Conservation (phyloP, 2,888 invertebrate species). For the Papilio demoleus region DNA sequence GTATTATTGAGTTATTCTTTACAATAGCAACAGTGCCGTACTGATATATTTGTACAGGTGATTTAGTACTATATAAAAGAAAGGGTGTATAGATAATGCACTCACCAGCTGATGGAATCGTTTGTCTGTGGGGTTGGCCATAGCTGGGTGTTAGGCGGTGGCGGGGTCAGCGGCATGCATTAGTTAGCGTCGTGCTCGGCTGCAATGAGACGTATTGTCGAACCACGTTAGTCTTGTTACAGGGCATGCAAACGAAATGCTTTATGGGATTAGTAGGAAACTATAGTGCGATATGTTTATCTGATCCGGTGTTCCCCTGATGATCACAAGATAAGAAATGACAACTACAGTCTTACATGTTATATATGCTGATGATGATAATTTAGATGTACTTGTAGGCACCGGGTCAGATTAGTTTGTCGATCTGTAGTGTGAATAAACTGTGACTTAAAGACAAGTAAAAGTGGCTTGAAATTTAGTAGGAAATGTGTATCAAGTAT, state of each 20-base stretch:
- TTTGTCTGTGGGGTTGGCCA: constrained; percentile 78
- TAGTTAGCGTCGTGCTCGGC: constrained; percentile 65
- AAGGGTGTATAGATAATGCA: constrained; percentile 44
- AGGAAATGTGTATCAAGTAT: too few relatives aligned
- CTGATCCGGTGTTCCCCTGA: background rate
- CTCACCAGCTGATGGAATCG: constrained; percentile 84
- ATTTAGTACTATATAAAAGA: too few relatives aligned
- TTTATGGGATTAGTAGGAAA: background rate
- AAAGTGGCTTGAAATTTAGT: too few relatives aligned
- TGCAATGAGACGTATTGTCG: constrained; percentile 67
- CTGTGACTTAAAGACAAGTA: too few relatives aligned
- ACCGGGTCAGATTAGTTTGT: background rate
- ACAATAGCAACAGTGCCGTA: too few relatives aligned
- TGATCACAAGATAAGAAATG: background rate
- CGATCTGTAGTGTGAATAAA: background rate
- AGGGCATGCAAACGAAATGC: constrained; percentile 48
- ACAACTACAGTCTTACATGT: background rate
- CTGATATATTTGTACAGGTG: too few relatives aligned
- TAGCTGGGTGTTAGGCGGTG: constrained; percentile 67
- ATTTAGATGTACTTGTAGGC: too few relatives aligned
- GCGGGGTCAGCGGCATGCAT: constrained; percentile 72
- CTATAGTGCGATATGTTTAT: background rate
- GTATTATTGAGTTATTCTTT: too few relatives aligned
- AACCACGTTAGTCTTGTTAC: constrained; percentile 61
- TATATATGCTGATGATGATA: too few relatives aligned